Conservation (phyloP, 2,888 invertebrate genomes). For the Nowickia ferox region DNA sequence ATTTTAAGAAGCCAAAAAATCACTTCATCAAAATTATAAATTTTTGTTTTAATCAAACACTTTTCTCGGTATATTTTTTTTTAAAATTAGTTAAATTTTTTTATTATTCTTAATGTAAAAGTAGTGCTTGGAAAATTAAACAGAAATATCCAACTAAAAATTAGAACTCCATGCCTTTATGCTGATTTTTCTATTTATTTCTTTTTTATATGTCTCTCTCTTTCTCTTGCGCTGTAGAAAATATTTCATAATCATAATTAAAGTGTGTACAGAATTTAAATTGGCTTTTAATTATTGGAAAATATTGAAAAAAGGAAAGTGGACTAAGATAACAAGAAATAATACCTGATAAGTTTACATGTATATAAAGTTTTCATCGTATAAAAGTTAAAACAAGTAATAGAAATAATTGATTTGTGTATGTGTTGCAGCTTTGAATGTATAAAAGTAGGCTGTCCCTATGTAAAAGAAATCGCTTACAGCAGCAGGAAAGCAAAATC, state of each 20-base stretch:
- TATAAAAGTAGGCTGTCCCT: not conserved
- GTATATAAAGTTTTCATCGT: constrained; percentile 6
- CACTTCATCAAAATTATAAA: no score
- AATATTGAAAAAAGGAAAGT: constrained; percentile 20
- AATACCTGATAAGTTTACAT: constrained; percentile 11
- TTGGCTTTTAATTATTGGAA: constrained; percentile 63
- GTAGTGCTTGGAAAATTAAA: constrained; percentile 37
- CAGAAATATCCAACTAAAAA: constrained; percentile 23
- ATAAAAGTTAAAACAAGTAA: constrained; percentile 28
- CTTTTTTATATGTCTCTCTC: no score
- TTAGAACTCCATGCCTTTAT: constrained; percentile 41
- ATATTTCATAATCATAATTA: constrained; percentile 8
- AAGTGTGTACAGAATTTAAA: constrained; percentile 57
- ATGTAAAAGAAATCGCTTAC: not conserved
- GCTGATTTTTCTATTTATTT: not conserved
- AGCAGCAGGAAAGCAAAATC: not conserved
- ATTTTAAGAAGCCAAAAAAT: no score
- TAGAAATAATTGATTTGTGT: constrained; percentile 65
- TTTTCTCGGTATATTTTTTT: no score
- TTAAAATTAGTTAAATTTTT: no score
- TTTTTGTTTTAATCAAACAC: no score
- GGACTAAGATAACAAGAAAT: constrained; percentile 40
- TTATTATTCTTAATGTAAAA: constrained; percentile 7
- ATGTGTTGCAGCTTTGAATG: not conserved
- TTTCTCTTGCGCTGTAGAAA: not conserved